Evolutionary conservation across 2,888 invertebrate species (phyloP), one percentile per base, ranked within the genome.

Genomic region (Eupithecia dodoneata): DNA sequence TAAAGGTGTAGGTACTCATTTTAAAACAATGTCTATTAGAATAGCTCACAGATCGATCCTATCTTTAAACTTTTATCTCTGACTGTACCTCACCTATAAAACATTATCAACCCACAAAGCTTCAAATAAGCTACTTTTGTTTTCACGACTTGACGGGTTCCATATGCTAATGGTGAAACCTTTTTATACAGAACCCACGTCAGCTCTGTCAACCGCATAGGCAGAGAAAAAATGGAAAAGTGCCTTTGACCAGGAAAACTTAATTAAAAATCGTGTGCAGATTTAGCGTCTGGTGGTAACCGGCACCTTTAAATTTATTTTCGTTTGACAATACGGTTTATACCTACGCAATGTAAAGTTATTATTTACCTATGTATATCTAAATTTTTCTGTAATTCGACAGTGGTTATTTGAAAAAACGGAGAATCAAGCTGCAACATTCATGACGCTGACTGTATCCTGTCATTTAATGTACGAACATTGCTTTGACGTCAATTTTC

Each of bases 161-260:
- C 76, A 71, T 74, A 80, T 81, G 80, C 69, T 81, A 79, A 81
- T 76, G 79, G 79, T 59, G 12, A 44, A 45, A 78, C 81, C 80
- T 81, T 82, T 81, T 81, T 80, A 75, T 77, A 73, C 65, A 52
- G 66, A 65, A 82, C 82, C 82, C 80, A 71, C 77, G 76, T 82
- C 81, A 81, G 75, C 76, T 73, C 77, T 80, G 81, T 81, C 82
- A 80, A 72, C 81, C 79, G 69, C 81, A 80, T 80, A 76, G 72
- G 76, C 63, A 65, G 76, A 67, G 69, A 75, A 73, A 79, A 82
- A 81, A 69, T 15, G 41, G 13, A 77, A 80, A 80, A 78, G 82
- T 81, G 75, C 65, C 76, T 79, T 73, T 80, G 77, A 74, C 77
- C 78, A 78, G 52, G 41, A 47, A 59, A 71, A 77, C 74, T 73